Base-by-base conservation (phyloP, 2,888 invertebrate species). In the Erebia palarica region DNA sequence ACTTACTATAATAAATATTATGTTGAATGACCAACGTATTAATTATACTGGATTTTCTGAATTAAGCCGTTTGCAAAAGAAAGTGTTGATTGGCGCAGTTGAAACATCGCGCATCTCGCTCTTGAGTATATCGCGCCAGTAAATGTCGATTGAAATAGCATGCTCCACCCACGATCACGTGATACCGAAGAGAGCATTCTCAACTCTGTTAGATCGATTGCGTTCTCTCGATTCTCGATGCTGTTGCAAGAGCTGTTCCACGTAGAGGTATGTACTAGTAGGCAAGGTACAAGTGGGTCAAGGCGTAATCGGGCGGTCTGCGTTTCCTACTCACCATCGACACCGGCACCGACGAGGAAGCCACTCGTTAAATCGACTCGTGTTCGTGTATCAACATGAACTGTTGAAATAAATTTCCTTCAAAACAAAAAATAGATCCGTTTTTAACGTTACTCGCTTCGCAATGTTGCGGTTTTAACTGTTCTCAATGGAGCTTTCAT, bases 291-390 rank as follows among this genome's bases (percentile, higher is more conserved):
- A 91, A 89, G 86, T 91, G 84, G 91, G 92, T 92, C 92, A 92
- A 92, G 92, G 92, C 89, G 79, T 81, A 79, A 80, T 85, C 84
- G 80, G 85, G 82, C 86, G 83, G 82, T 76, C 81, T 78, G 78
- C 84, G 89, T 89, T 91, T 91, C 91, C 91, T 92, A 87, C 87
- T 85, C 81, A 79, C 81, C 76, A 78, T 77, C 72, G 73, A 72
- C 69, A 60, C 55, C 73, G 59, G 18, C 70, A 55, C 58, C 77
- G 76, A 86, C 82, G 81, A 90, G 90, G 91, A 92, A 90, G 88
- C 81, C 83, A 81, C 86, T 89, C 82, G 84, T 91, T 90, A 89
- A 75, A 73, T 73, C 73, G 70, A 75, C 74, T 76, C 70, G 70
- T 70, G 69, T 69, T 76, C 70, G 71, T 70, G 69, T 69, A 76